A percentile compares a stretch with the other conserved stretches of the same genome.
phyloP scores from a whole-genome alignment of 2,797 vertebrate species.

The Sparus aurata region DNA sequence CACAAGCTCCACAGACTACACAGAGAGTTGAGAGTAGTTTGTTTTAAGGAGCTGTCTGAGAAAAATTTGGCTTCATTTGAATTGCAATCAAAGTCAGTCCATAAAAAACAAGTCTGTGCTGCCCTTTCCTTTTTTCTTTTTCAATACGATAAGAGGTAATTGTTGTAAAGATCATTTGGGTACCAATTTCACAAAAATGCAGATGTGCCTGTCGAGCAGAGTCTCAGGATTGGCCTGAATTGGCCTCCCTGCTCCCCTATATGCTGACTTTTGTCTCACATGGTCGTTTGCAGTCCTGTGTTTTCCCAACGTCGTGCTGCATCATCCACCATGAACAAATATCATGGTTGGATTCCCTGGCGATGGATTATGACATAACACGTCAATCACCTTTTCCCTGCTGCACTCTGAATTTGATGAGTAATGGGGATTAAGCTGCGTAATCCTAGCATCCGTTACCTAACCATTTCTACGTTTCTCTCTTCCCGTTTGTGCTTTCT shows the following conservation, averaged over 20 bases:
- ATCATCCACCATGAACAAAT: conserved; percentile 16
- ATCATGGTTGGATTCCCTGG: conserved; percentile 43
- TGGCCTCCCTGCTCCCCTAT: background rate
- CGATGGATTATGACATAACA: conserved; percentile 76
- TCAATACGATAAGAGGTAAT: background rate
- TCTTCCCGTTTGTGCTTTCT: conserved; percentile 46
- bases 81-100: conserved; percentile 10
- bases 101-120: background rate
- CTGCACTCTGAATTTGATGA: conserved; percentile 60
- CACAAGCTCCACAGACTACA: background rate
- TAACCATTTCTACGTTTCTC: conserved; percentile 66
- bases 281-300: background rate
- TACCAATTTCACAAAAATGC: background rate
- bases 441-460: conserved; percentile 75
- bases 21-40: background rate
- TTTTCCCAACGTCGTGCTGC: background rate
- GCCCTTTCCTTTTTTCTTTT: background rate
- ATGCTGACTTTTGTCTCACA: background rate
- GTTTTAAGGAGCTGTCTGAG: background rate
- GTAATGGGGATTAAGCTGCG: conserved; percentile 64
- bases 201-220: background rate
- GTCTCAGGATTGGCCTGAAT: background rate
- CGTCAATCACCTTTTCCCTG: conserved; percentile 44
- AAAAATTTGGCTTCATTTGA: background rate
- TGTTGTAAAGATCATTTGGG: background rate